These are phyloP conservation scores for Diploptera punctata DNA, from an alignment of 2,888 invertebrate species.

Conservation along the genomic window DNA sequence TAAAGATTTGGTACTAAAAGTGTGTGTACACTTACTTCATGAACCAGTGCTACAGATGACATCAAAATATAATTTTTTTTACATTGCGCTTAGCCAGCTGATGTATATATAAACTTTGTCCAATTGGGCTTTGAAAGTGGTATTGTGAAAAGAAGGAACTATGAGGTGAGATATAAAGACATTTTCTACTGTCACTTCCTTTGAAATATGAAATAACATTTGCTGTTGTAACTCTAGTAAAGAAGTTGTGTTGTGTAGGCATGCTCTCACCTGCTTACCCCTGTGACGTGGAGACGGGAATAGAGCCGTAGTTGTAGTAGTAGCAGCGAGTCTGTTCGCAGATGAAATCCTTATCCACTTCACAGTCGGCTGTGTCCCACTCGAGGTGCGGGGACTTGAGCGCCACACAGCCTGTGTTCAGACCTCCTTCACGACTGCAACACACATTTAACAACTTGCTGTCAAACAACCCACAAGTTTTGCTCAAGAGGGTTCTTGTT, in stretches of 20 bases:
- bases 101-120: not conserved
- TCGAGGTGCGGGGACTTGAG: constrained; percentile 78
- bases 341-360: constrained; percentile 84
- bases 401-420: constrained; percentile 74
- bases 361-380: constrained; percentile 86
- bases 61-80: not conserved
- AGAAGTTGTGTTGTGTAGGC: too few species aligned
- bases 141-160: not conserved
- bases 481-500: too few species aligned
- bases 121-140: not conserved
- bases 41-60: too few species aligned
- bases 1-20: too few species aligned
- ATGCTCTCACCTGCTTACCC: constrained; percentile 84
- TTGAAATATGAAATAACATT: not conserved
- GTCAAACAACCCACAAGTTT: too few species aligned
- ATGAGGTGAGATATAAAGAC: too few species aligned
- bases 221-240: too few species aligned
- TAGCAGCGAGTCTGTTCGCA: constrained; percentile 91
- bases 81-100: not conserved
- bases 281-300: constrained; percentile 89
- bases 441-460: too few species aligned
- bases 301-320: constrained; percentile 90
- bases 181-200: not conserved
- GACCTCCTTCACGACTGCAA: constrained; percentile 21
- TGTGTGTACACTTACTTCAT: too few species aligned